Base-by-base conservation (phyloP, 2,888 invertebrate genomes). In the Aleiodes alternator region DNA sequence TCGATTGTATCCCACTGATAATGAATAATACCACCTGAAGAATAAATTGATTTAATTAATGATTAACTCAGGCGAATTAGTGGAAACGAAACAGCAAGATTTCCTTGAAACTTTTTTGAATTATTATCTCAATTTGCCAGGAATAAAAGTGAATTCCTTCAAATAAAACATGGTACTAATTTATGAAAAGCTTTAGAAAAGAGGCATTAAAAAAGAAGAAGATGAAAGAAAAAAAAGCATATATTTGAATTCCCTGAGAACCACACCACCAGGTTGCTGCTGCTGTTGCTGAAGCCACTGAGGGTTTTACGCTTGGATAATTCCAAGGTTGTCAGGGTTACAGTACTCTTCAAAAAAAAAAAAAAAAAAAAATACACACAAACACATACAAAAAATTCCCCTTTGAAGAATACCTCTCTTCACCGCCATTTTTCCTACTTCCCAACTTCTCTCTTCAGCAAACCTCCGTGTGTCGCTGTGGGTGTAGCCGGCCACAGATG, bases 241-340 rank as follows among this genome's bases (percentile, higher is more conserved):
- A 61, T 61, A 61, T 61, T 61, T 12, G 38, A 11, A 59, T n/a
- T n/a, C 59, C n/a, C n/a, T 59, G 59, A 34, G 59, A 59, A 38
- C 31, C 57, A 31, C 8, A 38, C 29, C 56, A 56, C 8, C 57
- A 57, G 61, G 48, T 29, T 23, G 23, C 23, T 66, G 48, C 43
- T 66, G 68, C 57, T 34, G 57, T 57, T 34, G 8, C 43, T 43
- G 43, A 59, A 16, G 57, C 29, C 51, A 16, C 29, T 71, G 82
- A 81, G 83, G 83, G 85, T 48, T 64, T 87, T 82, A 83, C 85
- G 84, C 84, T 82, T 87, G 86, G 87, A 83, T 82, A 83, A 86
- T 83, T 83, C 87, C 87, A 87, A 87, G 88, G 88, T 89, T 89
- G 88, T 86, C 88, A 88, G 87, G 88, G 88, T 87, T 87, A 88